Evolutionary conservation across 2,113 vertebrate genomes (phyloP).

Genomic region (Pseudorasbora parva): DNA sequence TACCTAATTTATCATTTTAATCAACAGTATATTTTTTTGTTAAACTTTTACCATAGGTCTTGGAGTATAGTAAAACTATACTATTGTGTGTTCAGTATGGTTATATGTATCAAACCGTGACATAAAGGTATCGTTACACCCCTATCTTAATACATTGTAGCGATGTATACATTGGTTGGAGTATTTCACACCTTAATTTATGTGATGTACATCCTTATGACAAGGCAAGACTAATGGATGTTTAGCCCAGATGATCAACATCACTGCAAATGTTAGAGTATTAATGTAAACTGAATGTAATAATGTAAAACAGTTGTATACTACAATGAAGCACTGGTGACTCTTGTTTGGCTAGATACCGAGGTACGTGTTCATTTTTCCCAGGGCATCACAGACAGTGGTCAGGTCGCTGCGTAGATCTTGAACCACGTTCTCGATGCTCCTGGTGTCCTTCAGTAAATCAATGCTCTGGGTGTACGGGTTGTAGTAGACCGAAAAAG

Average conservation of each 20-base stretch:
- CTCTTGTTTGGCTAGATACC: slow-evolving; percentile 81
- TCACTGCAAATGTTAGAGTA: not conserved
- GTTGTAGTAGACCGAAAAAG: slow-evolving; percentile 98
- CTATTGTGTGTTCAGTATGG: too few species aligned
- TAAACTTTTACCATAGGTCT: too few species aligned
- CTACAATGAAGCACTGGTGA: not conserved
- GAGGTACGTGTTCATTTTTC: slow-evolving; percentile 97
- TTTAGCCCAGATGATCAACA: not conserved
- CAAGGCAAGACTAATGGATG: not conserved
- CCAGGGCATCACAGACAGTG: slow-evolving; percentile 94
- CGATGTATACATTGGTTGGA: too few species aligned
- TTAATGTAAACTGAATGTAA: not conserved
- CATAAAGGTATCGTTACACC: too few species aligned
- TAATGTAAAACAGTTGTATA: not conserved
- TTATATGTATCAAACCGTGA: too few species aligned
- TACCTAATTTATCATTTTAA: too few species aligned
- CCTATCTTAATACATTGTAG: too few species aligned
- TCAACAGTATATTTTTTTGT: too few species aligned
- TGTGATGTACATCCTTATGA: not conserved
- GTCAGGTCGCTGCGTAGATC: slow-evolving; percentile 94
- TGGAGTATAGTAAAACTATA: too few species aligned
- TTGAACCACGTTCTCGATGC: slow-evolving; percentile 94
- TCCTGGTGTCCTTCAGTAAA: slow-evolving; percentile 93
- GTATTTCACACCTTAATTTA: not conserved
- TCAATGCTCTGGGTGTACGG: slow-evolving; percentile 96